A percentile compares a stretch with the other conserved stretches of the same genome.
phyloP scores from a whole-genome alignment of 2,797 vertebrate species.

The Cryptoblepharus egeriae region DNA sequence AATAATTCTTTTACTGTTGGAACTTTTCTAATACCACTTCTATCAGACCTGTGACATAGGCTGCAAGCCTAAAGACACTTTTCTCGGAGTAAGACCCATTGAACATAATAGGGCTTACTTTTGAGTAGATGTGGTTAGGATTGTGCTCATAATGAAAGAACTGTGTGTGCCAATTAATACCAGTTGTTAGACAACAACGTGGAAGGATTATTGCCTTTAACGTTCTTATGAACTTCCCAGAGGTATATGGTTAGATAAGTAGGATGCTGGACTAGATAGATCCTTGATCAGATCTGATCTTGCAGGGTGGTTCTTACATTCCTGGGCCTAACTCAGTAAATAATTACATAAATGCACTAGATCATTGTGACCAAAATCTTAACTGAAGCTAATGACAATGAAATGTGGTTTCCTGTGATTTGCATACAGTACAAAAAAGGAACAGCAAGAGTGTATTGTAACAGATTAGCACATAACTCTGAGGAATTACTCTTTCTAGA shows the following conservation, averaged over 20 bases:
- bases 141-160: too few species aligned
- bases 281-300: background rate
- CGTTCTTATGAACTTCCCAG: background rate
- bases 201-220: background rate
- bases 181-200: background rate
- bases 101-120: too few species aligned
- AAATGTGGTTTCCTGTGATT: conserved; percentile 6
- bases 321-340: background rate
- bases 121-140: too few species aligned
- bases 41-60: background rate
- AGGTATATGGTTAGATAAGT: background rate
- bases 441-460: background rate
- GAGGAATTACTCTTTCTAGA: background rate
- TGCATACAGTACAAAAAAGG: background rate
- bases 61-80: too few species aligned
- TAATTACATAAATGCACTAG: background rate
- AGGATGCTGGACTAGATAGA: background rate
- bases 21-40: background rate
- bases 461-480: background rate
- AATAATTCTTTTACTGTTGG: background rate
- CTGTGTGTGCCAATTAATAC: background rate
- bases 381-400: conserved; percentile 3
- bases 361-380: background rate
- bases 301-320: background rate
- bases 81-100: too few species aligned